Percentiles rank a stretch among this genome's conserved stretches.
These are phyloP conservation scores for Bostrychus sinensis DNA, from an alignment of 2,113 vertebrate genomes.

Conservation along the genomic window DNA sequence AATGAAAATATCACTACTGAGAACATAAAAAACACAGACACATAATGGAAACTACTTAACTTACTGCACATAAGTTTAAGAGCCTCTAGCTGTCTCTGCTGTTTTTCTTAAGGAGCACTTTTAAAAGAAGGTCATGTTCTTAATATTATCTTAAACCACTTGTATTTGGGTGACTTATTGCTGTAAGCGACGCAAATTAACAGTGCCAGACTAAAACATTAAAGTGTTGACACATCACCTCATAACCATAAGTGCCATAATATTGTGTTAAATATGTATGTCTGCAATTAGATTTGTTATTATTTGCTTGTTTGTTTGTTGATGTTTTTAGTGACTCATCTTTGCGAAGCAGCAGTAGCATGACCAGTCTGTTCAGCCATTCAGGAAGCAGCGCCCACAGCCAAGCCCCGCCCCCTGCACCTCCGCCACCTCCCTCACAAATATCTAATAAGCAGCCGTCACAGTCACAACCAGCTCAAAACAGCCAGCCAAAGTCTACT, in stretches of 20 bases:
- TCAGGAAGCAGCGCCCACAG: conserved; percentile 17
- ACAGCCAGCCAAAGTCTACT: conserved; percentile 19
- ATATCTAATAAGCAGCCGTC: not conserved
- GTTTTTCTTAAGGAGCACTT: conserved; percentile 30
- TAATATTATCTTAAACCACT: conserved; percentile 54
- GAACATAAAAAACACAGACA: too few relatives aligned
- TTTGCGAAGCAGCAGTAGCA: conserved; percentile 57
- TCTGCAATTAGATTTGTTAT: too few relatives aligned
- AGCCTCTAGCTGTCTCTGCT: conserved; percentile 26
- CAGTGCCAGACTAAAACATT: conserved; percentile 13
- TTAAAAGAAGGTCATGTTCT: conserved; percentile 59
- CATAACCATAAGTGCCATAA: not conserved
- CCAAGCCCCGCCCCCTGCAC: conserved; percentile 44
- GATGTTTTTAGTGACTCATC: not conserved
- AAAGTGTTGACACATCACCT: not conserved
- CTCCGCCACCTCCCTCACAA: conserved; percentile 39
- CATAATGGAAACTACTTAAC: too few relatives aligned
- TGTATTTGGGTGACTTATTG: conserved; percentile 71
- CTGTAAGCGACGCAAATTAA: conserved; percentile 45
- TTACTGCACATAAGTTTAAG: not conserved
- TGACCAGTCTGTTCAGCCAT: conserved; percentile 49
- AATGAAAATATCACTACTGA: too few relatives aligned
- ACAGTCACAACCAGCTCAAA: conserved; percentile 7
- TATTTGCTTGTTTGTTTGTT: not conserved
- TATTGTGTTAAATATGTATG: not conserved